Evolutionary conservation across 1,140 invertebrate species (phyloP), one percentile per base, ranked within the genome.

Genomic region (Penaeus vannamei): DNA sequence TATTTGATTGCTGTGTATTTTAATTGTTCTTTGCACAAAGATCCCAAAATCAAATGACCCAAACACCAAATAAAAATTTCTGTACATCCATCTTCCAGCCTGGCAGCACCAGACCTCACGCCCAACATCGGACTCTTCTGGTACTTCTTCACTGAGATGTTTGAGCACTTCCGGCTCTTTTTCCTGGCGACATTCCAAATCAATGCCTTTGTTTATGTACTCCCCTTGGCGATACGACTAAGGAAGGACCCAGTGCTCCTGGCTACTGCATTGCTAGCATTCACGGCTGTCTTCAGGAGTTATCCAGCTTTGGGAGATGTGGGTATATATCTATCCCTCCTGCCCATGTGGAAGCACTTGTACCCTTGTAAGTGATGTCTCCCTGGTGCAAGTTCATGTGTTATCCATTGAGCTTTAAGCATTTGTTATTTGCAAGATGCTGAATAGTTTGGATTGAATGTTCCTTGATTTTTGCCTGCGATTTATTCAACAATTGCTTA

Each of bases 61-160:
- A 64, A 66, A 81, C 20, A 79, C 26, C 89, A 36, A 91, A 26
- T 77, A 90, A 42, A 36, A 64, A 53, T 82, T 91, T 17, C 86
- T 92, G 82, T 76, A 82, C 36, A 32, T 83, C 64, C 26, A 82
- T 86, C 89, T 94, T 94, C 88, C 93, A 96, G 96, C 92, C 94
- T 97, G 84, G 95, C 95, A 77, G 97, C 99, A 32, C 97, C 97
- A 36, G 98, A 99, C 94, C 94, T 99, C 77, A 96, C 97, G 91
- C 99, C 99, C 36, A 99, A 99, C 92, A 97, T 99, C 92, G 99
- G 99, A 5, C 93, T 99, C 0, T 99, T 99, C 93, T 99, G 99
- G 99, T 99, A 99, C 93, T 99, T 99, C 93, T 99, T 99, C 92
- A 99, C 98, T 0, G 98, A 99, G 94, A 99, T 99, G 97, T 99